A percentile compares a stretch with the other conserved stretches of the same genome.
These are phyloP conservation scores for Unio delphinus DNA, from an alignment of 2,888 invertebrate genomes.

Conservation along the genomic window DNA sequence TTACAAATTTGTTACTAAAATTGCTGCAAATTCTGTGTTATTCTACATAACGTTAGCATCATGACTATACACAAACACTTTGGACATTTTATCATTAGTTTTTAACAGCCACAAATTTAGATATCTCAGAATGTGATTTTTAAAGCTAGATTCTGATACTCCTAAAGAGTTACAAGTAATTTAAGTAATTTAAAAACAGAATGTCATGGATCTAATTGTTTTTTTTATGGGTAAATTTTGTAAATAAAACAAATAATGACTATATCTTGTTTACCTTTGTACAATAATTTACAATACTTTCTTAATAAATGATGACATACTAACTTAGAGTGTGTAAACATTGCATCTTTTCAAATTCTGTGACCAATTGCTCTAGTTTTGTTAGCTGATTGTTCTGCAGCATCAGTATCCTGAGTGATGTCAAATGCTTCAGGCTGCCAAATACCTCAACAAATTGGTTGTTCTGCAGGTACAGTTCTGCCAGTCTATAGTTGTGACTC, in stretches of 20 bases:
- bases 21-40: no score
- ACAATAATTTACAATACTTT: background rate
- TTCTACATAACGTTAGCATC: no score
- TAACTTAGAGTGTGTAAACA: slow-evolving; percentile 61
- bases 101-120: no score
- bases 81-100: no score
- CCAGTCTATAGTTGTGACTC: slow-evolving; percentile 51
- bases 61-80: no score
- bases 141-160: no score
- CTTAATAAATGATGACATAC: slow-evolving; percentile 16
- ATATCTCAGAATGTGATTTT: no score
- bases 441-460: slow-evolving; percentile 60
- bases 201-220: no score
- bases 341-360: slow-evolving; percentile 64
- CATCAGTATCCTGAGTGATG: slow-evolving; percentile 58
- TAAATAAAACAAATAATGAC: background rate
- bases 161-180: no score
- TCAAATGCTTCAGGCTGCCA: slow-evolving; percentile 60
- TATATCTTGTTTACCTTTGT: background rate
- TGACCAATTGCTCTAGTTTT: slow-evolving; percentile 57
- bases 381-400: slow-evolving; percentile 67
- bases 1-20: no score
- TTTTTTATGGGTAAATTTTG: background rate
- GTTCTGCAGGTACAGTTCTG: slow-evolving; percentile 64
- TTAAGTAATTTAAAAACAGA: no score